A percentile compares a stretch with the other conserved stretches of the same genome.
Evolutionary conservation across 2,113 vertebrate species (phyloP).

Genomic region (Amphilophus citrinellus): DNA sequence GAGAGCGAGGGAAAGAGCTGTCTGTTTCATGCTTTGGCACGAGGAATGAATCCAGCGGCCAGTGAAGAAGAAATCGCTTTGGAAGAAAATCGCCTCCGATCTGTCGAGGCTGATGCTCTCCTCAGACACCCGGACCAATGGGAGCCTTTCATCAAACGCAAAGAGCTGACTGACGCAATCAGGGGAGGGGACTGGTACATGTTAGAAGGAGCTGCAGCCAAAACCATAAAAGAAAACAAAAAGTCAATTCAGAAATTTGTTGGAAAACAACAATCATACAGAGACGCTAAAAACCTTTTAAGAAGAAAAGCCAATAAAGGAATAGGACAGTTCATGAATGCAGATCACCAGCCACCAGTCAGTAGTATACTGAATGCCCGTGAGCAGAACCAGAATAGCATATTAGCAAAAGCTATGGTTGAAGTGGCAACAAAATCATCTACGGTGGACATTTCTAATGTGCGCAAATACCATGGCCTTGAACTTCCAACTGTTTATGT

Average conservation of each 20-base stretch:
- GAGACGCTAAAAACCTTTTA: background rate
- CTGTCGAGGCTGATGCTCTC: background rate
- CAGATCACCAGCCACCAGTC: slow-evolving; percentile 34
- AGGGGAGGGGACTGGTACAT: slow-evolving; percentile 37
- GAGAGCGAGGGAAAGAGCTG: background rate
- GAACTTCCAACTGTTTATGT: slow-evolving; percentile 8
- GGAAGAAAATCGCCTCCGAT: background rate
- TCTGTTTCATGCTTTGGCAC: slow-evolving; percentile 17
- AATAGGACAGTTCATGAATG: background rate
- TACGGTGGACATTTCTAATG: background rate
- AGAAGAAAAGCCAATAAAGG: background rate
- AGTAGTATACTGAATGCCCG: background rate
- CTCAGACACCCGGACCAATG: slow-evolving; percentile 12
- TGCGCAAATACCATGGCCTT: rapidly evolving
- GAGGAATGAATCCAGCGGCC: slow-evolving; percentile 16
- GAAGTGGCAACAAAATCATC: slow-evolving; percentile 18
- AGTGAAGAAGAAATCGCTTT: slow-evolving; percentile 9
- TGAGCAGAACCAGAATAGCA: slow-evolving; percentile 14
- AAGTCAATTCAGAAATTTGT: background rate
- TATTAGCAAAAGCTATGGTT: slow-evolving; percentile 27
- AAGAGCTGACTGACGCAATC: slow-evolving; percentile 15
- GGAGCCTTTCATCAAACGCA: slow-evolving; percentile 28
- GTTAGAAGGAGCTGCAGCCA: background rate
- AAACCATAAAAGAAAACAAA: background rate
- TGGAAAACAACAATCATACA: slow-evolving; percentile 8